These are phyloP conservation scores for Rhabdomys pumilio DNA, from an alignment of 2,797 vertebrate species.

Conservation along the genomic window DNA sequence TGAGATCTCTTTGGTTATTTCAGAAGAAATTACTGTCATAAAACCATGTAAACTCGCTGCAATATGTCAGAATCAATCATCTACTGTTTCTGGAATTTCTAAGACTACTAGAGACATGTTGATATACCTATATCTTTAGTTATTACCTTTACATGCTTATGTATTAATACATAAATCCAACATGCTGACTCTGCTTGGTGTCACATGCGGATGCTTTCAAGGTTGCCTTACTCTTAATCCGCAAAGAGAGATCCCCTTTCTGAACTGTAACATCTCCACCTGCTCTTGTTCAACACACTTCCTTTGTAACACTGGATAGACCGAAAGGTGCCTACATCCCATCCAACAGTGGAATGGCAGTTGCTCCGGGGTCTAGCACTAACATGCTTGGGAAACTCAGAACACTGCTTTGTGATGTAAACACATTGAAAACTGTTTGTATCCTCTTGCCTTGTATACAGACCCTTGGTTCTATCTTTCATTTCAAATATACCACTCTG, in stretches of 20 bases:
- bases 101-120: neutral
- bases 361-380: neutral
- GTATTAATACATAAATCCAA: no score
- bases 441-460: neutral
- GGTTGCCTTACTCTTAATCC: conserved; percentile 1
- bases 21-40: neutral
- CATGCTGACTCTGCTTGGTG: neutral
- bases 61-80: neutral
- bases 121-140: neutral
- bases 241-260: neutral
- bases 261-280: neutral
- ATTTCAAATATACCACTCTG: conserved; percentile 46
- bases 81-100: conserved; percentile 11
- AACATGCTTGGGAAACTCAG: conserved; percentile 39
- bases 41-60: neutral
- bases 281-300: conserved; percentile 64
- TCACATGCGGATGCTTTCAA: neutral
- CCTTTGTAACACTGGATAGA: neutral
- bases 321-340: conserved; percentile 23
- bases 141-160: neutral
- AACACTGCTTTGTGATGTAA: conserved; percentile 15
- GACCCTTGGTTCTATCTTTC: conserved; percentile 52
- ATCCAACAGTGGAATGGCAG: conserved; percentile 8
- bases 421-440: conserved; percentile 57
- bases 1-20: conserved; percentile 38